Evolutionary conservation across 2,113 vertebrate genomes (phyloP).

Genomic region (Boleophthalmus pectinirostris): DNA sequence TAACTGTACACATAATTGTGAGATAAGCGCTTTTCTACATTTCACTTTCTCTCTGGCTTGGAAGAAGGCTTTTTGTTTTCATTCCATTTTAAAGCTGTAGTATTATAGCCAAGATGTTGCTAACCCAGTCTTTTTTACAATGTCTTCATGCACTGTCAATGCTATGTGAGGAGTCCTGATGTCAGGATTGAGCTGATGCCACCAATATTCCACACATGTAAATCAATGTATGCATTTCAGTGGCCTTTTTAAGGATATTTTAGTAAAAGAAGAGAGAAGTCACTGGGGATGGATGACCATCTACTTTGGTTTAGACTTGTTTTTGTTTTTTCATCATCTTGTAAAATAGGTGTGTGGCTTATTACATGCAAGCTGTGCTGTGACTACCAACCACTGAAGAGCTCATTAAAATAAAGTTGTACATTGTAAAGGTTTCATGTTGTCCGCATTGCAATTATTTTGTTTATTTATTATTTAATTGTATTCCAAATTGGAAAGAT

Average conservation of each 20-base stretch:
- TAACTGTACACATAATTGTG: slow-evolving; percentile 83
- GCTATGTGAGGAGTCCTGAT: slow-evolving; percentile 86
- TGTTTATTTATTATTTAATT: too few relatives aligned
- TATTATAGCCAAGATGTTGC: slow-evolving; percentile 87
- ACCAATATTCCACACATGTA: slow-evolving; percentile 75
- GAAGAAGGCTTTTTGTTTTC: slow-evolving; percentile 84
- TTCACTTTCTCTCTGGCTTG: slow-evolving; percentile 89
- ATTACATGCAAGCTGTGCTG: slow-evolving; percentile 87
- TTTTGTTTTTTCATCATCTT: slow-evolving; percentile 65
- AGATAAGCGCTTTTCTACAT: slow-evolving; percentile 90
- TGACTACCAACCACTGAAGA: slow-evolving; percentile 97
- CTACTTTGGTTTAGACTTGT: slow-evolving; percentile 66
- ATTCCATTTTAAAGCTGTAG: slow-evolving; percentile 78
- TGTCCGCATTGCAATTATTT: slow-evolving; percentile 73
- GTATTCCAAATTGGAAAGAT: background rate
- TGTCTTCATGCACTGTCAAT: slow-evolving; percentile 91
- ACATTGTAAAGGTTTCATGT: slow-evolving; percentile 94
- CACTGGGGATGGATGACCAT: slow-evolving; percentile 67
- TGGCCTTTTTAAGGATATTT: slow-evolving; percentile 89
- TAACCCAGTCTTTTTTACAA: slow-evolving; percentile 81
- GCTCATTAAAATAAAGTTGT: slow-evolving; percentile 96
- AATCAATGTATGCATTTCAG: slow-evolving; percentile 94
- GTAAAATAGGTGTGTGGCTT: slow-evolving; percentile 85
- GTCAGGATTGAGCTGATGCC: slow-evolving; percentile 76
- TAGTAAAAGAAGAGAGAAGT: slow-evolving; percentile 62